phyloP scores from a whole-genome alignment of 1,140 invertebrate species.

The Cotesia chilonis region DNA sequence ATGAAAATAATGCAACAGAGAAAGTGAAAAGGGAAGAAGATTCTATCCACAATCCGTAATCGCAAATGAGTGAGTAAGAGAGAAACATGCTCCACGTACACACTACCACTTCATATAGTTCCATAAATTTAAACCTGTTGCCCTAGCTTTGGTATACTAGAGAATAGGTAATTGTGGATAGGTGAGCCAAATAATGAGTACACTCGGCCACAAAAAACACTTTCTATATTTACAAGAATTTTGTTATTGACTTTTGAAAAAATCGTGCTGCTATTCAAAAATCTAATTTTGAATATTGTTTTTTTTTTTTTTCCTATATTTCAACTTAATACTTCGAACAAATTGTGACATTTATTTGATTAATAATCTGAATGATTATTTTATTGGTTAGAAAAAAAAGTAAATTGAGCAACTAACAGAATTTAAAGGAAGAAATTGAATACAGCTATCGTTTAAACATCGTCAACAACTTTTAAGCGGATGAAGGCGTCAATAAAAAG shows the following conservation, averaged over 20 bases:
- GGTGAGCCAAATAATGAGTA: slow-evolving; percentile 17
- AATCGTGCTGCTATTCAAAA: no score
- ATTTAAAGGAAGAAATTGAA: neutral
- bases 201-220: neutral
- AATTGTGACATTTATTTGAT: no score
- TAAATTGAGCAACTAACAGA: neutral
- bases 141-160: slow-evolving; percentile 45
- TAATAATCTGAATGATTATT: no score
- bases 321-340: no score
- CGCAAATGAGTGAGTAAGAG: slow-evolving; percentile 40
- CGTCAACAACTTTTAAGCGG: neutral
- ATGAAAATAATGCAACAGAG: slow-evolving; percentile 24
- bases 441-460: neutral
- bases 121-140: slow-evolving; percentile 68
- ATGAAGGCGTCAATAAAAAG: slow-evolving; percentile 37
- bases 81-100: slow-evolving; percentile 56
- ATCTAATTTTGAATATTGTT: no score
- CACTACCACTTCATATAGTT: slow-evolving; percentile 64
- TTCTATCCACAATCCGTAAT: slow-evolving; percentile 21
- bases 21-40: slow-evolving; percentile 28
- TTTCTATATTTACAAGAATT: neutral
- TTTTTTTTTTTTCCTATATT: no score
- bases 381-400: no score
- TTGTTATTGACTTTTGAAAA: no score
- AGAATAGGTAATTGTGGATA: slow-evolving; percentile 41